Evolutionary conservation across 2,888 invertebrate genomes (phyloP).

Genomic region (Trachelus iudaicus): DNA sequence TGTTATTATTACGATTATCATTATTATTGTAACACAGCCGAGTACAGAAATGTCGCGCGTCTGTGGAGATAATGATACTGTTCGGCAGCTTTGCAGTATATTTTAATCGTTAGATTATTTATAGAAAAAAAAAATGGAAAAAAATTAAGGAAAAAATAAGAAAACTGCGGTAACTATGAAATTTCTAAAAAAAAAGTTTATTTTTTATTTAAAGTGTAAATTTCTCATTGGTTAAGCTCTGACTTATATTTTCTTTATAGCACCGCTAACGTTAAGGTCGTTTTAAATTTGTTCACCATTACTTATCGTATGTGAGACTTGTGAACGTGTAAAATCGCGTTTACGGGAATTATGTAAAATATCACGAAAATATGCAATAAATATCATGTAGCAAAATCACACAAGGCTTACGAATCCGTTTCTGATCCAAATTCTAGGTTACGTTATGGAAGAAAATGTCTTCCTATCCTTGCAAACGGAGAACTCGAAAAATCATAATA

Average conservation of each 20-base stretch:
- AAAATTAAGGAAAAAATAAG: too few species aligned
- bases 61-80: neutral
- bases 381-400: neutral
- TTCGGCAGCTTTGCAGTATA: conserved; percentile 4
- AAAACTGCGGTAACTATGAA: neutral
- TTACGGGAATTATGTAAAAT: conserved; percentile 1
- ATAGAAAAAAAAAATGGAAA: neutral
- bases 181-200: neutral
- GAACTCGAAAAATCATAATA: neutral
- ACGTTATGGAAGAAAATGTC: neutral
- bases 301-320: neutral
- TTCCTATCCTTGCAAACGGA: neutral
- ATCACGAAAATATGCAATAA: conserved; percentile 5
- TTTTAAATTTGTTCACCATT: neutral
- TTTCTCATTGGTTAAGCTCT: neutral
- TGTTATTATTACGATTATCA: neutral
- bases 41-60: neutral
- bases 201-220: neutral
- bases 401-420: neutral
- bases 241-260: neutral
- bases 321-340: neutral
- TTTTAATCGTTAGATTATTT: neutral
- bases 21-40: neutral
- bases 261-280: neutral
- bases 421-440: too few species aligned